Percentiles rank a stretch among this genome's conserved stretches.
phyloP scores from a whole-genome alignment of 37 sponge, comb jelly and placozoan genomes.

The Dysidea cf. avara region DNA sequence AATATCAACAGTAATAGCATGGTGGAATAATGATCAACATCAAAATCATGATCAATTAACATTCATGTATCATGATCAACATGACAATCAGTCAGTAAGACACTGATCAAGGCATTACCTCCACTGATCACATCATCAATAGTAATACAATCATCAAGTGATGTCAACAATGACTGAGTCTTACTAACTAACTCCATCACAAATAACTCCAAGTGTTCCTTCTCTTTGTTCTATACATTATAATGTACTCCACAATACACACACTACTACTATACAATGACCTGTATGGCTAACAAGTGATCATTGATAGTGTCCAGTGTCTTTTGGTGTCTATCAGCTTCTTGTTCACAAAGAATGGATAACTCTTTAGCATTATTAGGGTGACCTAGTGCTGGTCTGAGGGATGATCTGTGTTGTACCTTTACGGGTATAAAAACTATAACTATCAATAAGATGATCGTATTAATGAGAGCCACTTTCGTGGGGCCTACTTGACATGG shows the following conservation, averaged over 20 bases:
- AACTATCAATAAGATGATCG: too few species aligned
- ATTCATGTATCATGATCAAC: too few species aligned
- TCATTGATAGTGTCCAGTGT: slow-evolving; percentile 5
- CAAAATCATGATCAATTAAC: too few species aligned
- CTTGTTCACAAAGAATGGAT: slow-evolving; percentile 22
- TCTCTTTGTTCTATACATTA: too few species aligned
- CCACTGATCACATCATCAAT: too few species aligned
- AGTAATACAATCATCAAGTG: slow-evolving; percentile 13
- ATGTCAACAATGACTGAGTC: slow-evolving; percentile 25
- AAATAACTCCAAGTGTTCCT: neutral
- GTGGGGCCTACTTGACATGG: too few species aligned
- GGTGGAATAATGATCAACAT: too few species aligned
- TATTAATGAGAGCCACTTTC: too few species aligned
- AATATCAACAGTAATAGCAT: neutral
- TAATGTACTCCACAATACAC: neutral
- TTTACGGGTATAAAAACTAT: too few species aligned
- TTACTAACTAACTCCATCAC: slow-evolving; percentile 8
- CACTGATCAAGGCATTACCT: neutral
- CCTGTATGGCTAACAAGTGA: slow-evolving; percentile 9
- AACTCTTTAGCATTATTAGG: slow-evolving; percentile 31
- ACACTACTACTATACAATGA: neutral
- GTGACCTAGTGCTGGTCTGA: slow-evolving; percentile 66
- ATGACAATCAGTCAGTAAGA: too few species aligned
- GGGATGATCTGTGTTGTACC: slow-evolving; percentile 14
- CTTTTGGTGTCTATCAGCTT: slow-evolving; percentile 33